Evolutionary conservation across 1,140 invertebrate species (phyloP).

Genomic region (Drosophila rufa): DNA sequence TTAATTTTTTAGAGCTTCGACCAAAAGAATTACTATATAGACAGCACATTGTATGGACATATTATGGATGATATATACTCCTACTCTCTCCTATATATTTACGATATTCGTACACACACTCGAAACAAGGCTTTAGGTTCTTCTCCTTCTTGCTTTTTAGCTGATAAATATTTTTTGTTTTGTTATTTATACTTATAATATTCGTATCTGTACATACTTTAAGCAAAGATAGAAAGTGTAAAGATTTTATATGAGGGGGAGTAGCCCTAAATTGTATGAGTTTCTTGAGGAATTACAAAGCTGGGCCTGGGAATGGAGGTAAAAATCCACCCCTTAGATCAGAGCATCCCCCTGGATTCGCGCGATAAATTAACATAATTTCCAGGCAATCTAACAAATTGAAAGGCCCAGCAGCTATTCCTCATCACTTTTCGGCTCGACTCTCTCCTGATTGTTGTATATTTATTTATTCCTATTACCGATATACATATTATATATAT

Average conservation of each 20-base stretch:
- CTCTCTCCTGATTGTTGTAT: constrained; percentile 49
- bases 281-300: constrained; percentile 26
- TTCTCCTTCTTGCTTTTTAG: constrained; percentile 18
- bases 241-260: constrained; percentile 22
- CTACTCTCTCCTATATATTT: constrained; percentile 23
- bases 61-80: constrained; percentile 30
- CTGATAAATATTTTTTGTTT: constrained; percentile 28
- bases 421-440: constrained; percentile 6
- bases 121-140: constrained; percentile 56
- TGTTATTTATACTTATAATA: constrained; percentile 31
- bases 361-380: constrained; percentile 54
- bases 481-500: constrained; percentile 17
- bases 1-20: constrained; percentile 67
- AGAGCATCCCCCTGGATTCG: constrained; percentile 43
- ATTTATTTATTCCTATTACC: constrained; percentile 62
- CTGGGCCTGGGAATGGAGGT: constrained; percentile 16
- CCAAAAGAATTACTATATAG: constrained; percentile 49
- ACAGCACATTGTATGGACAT: constrained; percentile 28
- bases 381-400: constrained; percentile 62
- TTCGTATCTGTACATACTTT: constrained; percentile 63
- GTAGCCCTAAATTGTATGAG: constrained; percentile 24
- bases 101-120: constrained; percentile 48
- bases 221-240: constrained; percentile 27
- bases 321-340: constrained; percentile 31
- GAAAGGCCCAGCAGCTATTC: constrained; percentile 31